Conservation (phyloP, 2,888 invertebrate species). For the Mythimna lalbum region DNA sequence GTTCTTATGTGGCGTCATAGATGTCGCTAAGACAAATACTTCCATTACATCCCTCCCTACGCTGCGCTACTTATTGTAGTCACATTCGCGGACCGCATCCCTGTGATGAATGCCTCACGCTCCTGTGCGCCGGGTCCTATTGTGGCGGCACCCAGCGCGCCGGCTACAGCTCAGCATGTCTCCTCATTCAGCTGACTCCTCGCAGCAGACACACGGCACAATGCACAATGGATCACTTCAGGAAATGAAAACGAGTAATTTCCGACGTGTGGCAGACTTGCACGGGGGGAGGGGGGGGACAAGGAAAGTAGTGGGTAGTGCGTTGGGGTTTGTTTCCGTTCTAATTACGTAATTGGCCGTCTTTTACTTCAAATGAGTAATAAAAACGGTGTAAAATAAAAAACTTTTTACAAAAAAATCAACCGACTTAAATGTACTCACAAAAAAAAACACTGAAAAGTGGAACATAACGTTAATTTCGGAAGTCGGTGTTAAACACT, state of each 20-base stretch:
- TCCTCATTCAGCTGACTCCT: conserved; percentile 17
- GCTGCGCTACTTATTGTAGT: too few relatives aligned
- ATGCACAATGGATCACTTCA: conserved; percentile 43
- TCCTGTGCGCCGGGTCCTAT: background rate
- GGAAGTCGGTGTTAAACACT: too few relatives aligned
- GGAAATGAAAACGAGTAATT: conserved; percentile 39
- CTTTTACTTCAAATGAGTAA: background rate
- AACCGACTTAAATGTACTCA: too few relatives aligned
- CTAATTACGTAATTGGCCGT: background rate
- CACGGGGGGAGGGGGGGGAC: background rate
- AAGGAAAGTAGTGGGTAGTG: background rate
- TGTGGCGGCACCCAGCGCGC: background rate
- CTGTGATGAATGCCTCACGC: background rate
- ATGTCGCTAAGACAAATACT: too few relatives aligned
- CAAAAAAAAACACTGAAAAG: too few relatives aligned
- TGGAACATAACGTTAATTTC: too few relatives aligned
- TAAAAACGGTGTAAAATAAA: too few relatives aligned
- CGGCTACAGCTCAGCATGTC: background rate
- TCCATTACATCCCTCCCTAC: too few relatives aligned
- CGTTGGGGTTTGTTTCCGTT: background rate
- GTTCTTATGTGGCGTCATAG: too few relatives aligned
- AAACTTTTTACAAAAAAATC: too few relatives aligned
- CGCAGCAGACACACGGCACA: conserved; percentile 2
- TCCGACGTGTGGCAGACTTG: conserved; percentile 16
- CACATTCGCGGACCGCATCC: too few relatives aligned